Percentiles rank a stretch among this genome's conserved stretches.
phyloP scores from a whole-genome alignment of 1,140 invertebrate genomes.

The Drosophila elegans region DNA sequence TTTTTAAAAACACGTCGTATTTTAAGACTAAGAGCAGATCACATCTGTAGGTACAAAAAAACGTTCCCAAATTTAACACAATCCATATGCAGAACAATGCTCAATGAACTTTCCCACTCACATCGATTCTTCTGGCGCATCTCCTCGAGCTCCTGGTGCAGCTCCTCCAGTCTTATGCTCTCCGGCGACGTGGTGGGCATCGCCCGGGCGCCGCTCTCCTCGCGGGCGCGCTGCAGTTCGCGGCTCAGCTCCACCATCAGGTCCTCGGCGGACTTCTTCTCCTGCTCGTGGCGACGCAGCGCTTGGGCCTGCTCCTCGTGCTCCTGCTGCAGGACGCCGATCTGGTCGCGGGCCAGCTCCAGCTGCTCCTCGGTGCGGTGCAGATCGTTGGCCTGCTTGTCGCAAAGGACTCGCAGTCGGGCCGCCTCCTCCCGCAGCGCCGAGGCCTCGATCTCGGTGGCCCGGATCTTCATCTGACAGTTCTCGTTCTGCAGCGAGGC shows the following conservation, averaged over 20 bases:
- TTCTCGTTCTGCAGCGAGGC: constrained; percentile 94
- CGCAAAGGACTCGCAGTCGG: constrained; percentile 81
- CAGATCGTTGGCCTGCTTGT: constrained; percentile 84
- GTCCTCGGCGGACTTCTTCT: constrained; percentile 78
- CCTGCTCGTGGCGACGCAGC: constrained; percentile 82
- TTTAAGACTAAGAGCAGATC: no score
- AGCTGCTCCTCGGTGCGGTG: constrained; percentile 83
- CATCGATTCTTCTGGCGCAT: constrained; percentile 91
- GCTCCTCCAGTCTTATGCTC: constrained; percentile 89
- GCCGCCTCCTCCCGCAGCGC: constrained; percentile 91
- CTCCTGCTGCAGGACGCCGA: constrained; percentile 85
- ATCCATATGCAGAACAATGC: not conserved
- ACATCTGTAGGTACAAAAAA: no score
- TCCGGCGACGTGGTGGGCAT: constrained; percentile 88
- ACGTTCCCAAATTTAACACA: no score
- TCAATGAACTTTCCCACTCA: constrained; percentile 80
- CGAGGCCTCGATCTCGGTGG: constrained; percentile 91
- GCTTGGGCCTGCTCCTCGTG: constrained; percentile 85
- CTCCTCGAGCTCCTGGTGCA: constrained; percentile 88
- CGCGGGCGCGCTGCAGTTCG: constrained; percentile 86
- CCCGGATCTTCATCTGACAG: constrained; percentile 91
- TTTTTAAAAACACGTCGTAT: no score
- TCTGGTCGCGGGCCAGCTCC: constrained; percentile 85
- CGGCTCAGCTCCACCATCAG: constrained; percentile 86
- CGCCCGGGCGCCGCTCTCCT: constrained; percentile 86